Evolutionary conservation across 2,888 invertebrate genomes (phyloP), one percentile per base, ranked within the genome.

Genomic region (Cremastobaeus sp.): DNA sequence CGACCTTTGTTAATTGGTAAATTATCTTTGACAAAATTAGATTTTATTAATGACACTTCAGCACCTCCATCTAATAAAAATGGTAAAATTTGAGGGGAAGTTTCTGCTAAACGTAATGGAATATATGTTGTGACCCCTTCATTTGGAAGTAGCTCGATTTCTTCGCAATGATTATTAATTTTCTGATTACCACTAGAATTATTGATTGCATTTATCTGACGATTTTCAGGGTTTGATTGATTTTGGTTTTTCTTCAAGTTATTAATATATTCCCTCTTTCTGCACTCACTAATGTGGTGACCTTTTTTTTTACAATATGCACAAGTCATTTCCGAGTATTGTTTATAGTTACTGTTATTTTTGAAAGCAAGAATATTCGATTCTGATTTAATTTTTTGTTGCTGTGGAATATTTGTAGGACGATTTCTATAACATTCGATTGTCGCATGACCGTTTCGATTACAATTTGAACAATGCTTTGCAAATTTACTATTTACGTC

Each of bases 301-400:
- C 68, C 68, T 18, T 6, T 0, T 12, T 68, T 68, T 35, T 75
- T 75, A 8, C 52, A 75, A 45, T 75, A 75, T 0, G 45, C 18
- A 12, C 71, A 75, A n/a, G 14, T 43, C 9, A 39, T 15, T 37
- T n/a, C 15, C 12, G 6, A 12, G 14, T 37, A 8, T 37, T 15
- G 5, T 1, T 43, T 43, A 71, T 8, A 70, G 14, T 4, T 62
- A 47, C 30, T 74, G 55, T n/a, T 43, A 74, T 69, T 2, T 14
- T 45, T 45, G 9, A 15, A 6, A 9, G 25, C 15, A 1, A 21
- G 43, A 1, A 45, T 11, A 18, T 45, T 21, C 1, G 21, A 21
- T 43, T 43, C 43, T 9, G 1, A 3, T 43, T 43, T 43, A 2
- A 21, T 11, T 1, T 21, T n/a, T 1, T 11, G 6, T 1, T 21